These are phyloP conservation scores for Palloptera scutellata DNA, from an alignment of 2,888 invertebrate species.

Conservation along the genomic window DNA sequence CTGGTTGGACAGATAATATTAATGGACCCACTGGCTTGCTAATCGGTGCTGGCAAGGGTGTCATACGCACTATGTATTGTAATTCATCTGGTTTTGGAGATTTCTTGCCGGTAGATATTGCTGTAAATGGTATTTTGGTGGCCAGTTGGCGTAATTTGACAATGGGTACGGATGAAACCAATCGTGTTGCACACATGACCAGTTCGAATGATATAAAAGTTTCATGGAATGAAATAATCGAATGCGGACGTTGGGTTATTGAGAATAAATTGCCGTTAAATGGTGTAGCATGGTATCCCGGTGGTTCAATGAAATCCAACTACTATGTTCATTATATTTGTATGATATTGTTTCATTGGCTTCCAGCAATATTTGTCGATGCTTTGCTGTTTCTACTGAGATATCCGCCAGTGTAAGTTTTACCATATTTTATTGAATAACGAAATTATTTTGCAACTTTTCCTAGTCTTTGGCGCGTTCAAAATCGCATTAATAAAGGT, in stretches of 20 bases:
- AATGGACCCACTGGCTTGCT: slow-evolving; percentile 90
- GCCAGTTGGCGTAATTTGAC: slow-evolving; percentile 57
- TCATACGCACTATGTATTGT: slow-evolving; percentile 88
- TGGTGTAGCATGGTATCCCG: slow-evolving; percentile 85
- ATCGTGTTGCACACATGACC: slow-evolving; percentile 75
- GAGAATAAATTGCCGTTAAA: slow-evolving; percentile 84
- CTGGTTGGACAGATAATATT: slow-evolving; percentile 93
- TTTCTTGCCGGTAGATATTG: slow-evolving; percentile 81
- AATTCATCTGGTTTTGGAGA: slow-evolving; percentile 80
- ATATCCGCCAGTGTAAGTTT: slow-evolving; percentile 84
- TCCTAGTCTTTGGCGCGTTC: slow-evolving; percentile 79
- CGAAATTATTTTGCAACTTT: background rate
- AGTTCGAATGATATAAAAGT: slow-evolving; percentile 82
- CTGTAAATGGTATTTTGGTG: slow-evolving; percentile 72
- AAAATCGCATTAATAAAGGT: slow-evolving; percentile 83
- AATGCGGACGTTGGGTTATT: slow-evolving; percentile 79
- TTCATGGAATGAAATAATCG: slow-evolving; percentile 90
- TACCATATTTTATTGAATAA: background rate
- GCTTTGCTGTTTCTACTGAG: slow-evolving; percentile 79
- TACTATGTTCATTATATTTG: slow-evolving; percentile 81
- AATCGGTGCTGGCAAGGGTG: slow-evolving; percentile 85
- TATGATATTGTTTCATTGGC: slow-evolving; percentile 85
- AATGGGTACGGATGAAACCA: slow-evolving; percentile 46
- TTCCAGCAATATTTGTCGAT: slow-evolving; percentile 90
- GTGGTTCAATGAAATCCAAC: slow-evolving; percentile 85